Percentiles rank a stretch among this genome's conserved stretches.
Evolutionary conservation across 1,140 invertebrate genomes (phyloP).

Genomic region (Delia radicum): DNA sequence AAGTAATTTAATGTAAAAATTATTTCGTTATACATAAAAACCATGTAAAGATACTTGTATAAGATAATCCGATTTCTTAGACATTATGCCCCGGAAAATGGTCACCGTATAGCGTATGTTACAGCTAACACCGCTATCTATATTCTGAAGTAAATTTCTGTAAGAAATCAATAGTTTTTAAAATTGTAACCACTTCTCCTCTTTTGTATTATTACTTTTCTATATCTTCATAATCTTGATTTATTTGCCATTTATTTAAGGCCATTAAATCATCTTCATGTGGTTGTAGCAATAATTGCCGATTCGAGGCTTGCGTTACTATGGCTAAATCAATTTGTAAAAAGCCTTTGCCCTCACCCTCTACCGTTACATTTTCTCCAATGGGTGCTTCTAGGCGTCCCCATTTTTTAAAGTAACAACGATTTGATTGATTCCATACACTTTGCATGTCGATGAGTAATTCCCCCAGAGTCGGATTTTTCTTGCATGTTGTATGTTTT

Average conservation of each 20-base stretch:
- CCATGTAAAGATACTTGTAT: slow-evolving; percentile 55
- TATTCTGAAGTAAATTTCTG: slow-evolving; percentile 68
- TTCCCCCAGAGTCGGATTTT: slow-evolving; percentile 63
- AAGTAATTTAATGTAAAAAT: slow-evolving; percentile 28
- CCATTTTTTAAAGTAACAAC: slow-evolving; percentile 81
- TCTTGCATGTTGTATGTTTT: slow-evolving; percentile 50
- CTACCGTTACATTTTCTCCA: slow-evolving; percentile 54
- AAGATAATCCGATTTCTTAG: slow-evolving; percentile 43
- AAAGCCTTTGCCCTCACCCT: slow-evolving; percentile 63
- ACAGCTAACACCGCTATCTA: slow-evolving; percentile 28
- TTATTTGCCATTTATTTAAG: slow-evolving; percentile 61
- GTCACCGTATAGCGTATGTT: slow-evolving; percentile 48
- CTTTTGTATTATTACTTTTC: slow-evolving; percentile 70
- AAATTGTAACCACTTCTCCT: too few species aligned
- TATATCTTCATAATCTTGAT: slow-evolving; percentile 68
- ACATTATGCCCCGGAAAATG: slow-evolving; percentile 43
- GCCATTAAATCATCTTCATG: slow-evolving; percentile 27
- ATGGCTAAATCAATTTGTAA: slow-evolving; percentile 75
- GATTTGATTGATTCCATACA: slow-evolving; percentile 69
- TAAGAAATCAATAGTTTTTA: background rate
- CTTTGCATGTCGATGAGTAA: slow-evolving; percentile 70
- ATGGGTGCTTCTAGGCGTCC: slow-evolving; percentile 67
- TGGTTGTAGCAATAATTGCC: background rate
- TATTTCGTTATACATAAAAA: slow-evolving; percentile 45
- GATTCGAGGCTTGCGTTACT: slow-evolving; percentile 55